phyloP scores from a whole-genome alignment of 1,140 invertebrate genomes.

The Zophobas atratus region DNA sequence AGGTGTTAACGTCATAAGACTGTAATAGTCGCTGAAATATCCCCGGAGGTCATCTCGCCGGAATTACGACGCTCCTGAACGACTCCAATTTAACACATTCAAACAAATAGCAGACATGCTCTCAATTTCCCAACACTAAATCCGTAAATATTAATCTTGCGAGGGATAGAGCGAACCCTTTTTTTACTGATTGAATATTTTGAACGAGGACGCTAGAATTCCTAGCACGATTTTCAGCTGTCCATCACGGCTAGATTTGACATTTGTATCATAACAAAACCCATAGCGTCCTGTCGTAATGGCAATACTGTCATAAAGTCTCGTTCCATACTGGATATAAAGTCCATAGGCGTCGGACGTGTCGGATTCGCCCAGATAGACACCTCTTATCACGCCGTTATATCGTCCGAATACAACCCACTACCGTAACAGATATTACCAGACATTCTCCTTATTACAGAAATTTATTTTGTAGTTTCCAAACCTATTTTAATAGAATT shows the following conservation, averaged over 20 bases:
- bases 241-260: conserved; percentile 48
- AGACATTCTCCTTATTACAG: conserved; percentile 30
- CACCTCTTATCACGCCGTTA: conserved; percentile 45
- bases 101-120: background rate
- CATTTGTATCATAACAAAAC: conserved; percentile 48
- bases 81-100: conserved; percentile 19
- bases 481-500: conserved; percentile 29
- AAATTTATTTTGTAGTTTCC: conserved; percentile 33
- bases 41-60: conserved; percentile 27
- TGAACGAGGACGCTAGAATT: conserved; percentile 20
- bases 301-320: conserved; percentile 47
- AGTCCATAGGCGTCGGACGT: conserved; percentile 50
- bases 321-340: conserved; percentile 50
- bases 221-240: conserved; percentile 42
- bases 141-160: conserved; percentile 22
- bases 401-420: conserved; percentile 42
- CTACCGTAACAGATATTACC: conserved; percentile 39
- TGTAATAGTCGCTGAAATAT: conserved; percentile 41
- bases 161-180: conserved; percentile 3
- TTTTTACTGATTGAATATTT: conserved; percentile 45
- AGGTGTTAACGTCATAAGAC: conserved; percentile 55
- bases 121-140: background rate
- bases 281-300: conserved; percentile 47
- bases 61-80: conserved; percentile 26
- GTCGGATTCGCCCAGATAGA: conserved; percentile 44